phyloP scores from a whole-genome alignment of 2,797 vertebrate genomes.

The Vipera latastei region DNA sequence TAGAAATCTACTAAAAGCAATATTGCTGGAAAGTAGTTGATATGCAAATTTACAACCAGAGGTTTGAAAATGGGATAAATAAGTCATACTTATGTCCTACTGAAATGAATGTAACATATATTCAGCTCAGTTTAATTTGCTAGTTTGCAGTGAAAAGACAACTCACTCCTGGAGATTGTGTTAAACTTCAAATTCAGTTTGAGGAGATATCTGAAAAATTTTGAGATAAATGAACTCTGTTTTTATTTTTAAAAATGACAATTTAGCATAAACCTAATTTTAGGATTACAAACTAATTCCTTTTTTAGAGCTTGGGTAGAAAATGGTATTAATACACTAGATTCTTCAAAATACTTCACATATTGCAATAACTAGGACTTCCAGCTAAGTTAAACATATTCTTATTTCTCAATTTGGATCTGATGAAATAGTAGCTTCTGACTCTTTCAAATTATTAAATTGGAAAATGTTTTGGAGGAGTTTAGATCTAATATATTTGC shows the following conservation, averaged over 20 bases:
- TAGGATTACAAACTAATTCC: background rate
- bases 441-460: background rate
- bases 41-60: background rate
- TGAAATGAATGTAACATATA: background rate
- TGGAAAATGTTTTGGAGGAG: background rate
- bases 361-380: background rate
- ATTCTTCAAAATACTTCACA: background rate
- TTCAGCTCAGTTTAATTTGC: background rate
- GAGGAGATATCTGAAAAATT: background rate
- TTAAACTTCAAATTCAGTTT: background rate
- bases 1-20: background rate
- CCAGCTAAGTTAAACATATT: background rate
- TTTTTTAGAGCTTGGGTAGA: background rate
- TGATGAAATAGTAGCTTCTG: background rate
- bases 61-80: background rate
- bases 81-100: background rate
- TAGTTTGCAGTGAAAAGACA: background rate
- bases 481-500: background rate
- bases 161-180: background rate
- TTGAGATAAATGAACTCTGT: background rate
- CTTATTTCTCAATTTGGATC: background rate
- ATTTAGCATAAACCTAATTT: background rate
- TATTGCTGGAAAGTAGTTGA: background rate
- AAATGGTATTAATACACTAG: background rate
- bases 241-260: background rate